Conservation (phyloP, 2,113 vertebrate genomes). For the Mellivora capensis region DNA sequence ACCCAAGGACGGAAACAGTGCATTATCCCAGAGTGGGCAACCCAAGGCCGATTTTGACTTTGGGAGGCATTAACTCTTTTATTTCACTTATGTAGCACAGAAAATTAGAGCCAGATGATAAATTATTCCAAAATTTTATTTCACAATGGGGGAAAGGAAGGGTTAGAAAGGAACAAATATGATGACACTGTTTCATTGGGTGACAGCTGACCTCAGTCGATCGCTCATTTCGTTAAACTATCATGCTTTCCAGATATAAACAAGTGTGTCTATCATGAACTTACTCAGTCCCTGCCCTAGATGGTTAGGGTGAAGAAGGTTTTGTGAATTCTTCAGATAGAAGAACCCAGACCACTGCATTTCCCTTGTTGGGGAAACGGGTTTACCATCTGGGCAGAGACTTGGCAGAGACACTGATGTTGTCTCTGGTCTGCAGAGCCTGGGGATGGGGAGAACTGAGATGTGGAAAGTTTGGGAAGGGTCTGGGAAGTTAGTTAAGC, state of each 20-base stretch:
- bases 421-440: background rate
- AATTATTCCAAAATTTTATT: background rate
- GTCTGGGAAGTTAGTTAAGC: background rate
- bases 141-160: background rate
- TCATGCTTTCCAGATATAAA: background rate
- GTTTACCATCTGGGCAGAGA: background rate
- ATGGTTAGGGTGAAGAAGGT: background rate
- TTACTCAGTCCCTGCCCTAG: background rate
- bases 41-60: background rate
- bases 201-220: background rate
- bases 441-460: fast-evolving
- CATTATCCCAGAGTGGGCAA: background rate
- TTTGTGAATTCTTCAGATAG: background rate
- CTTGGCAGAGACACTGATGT: background rate
- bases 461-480: background rate
- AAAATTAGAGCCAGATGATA: background rate
- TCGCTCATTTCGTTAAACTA: background rate
- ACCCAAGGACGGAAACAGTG: background rate
- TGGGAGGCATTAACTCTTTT: background rate
- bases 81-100: background rate
- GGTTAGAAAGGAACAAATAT: background rate
- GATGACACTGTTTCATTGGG: background rate
- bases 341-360: background rate
- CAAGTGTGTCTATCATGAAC: background rate
- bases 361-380: background rate